A percentile compares a stretch with the other conserved stretches of the same genome.
Conservation (phyloP, 2,113 vertebrate genomes). For the Microtus ochrogaster region DNA sequence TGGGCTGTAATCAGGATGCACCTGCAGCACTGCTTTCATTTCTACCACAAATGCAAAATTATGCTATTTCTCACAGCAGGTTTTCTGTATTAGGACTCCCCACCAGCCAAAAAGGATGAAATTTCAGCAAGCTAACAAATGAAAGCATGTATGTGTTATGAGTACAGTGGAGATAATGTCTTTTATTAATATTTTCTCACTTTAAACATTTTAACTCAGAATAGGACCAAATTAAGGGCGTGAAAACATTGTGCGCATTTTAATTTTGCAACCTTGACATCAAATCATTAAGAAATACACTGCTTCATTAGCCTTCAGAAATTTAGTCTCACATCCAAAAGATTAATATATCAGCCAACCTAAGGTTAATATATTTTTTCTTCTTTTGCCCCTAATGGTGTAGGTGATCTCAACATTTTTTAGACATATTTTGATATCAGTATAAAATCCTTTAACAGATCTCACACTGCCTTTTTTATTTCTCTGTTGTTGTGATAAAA, state of each 20-base stretch:
- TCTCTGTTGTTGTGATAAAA: neutral
- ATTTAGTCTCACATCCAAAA: neutral
- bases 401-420: neutral
- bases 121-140: neutral
- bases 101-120: neutral
- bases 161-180: neutral
- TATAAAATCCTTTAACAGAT: slow-evolving; percentile 20
- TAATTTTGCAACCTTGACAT: slow-evolving; percentile 4
- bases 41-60: slow-evolving; percentile 6
- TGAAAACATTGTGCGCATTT: slow-evolving; percentile 24
- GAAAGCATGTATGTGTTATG: neutral
- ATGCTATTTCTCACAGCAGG: neutral
- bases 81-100: neutral
- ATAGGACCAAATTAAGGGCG: slow-evolving; percentile 31
- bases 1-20: neutral
- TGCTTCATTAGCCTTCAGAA: neutral
- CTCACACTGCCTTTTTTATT: neutral
- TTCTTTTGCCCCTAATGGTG: neutral
- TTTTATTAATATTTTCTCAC: slow-evolving; percentile 10
- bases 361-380: neutral
- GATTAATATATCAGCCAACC: neutral
- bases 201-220: slow-evolving; percentile 59
- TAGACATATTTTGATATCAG: neutral
- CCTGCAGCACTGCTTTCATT: neutral
- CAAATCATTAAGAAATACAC: slow-evolving; percentile 30